phyloP scores from a whole-genome alignment of 2,797 vertebrate species.

The Sebastiscus tertius region DNA sequence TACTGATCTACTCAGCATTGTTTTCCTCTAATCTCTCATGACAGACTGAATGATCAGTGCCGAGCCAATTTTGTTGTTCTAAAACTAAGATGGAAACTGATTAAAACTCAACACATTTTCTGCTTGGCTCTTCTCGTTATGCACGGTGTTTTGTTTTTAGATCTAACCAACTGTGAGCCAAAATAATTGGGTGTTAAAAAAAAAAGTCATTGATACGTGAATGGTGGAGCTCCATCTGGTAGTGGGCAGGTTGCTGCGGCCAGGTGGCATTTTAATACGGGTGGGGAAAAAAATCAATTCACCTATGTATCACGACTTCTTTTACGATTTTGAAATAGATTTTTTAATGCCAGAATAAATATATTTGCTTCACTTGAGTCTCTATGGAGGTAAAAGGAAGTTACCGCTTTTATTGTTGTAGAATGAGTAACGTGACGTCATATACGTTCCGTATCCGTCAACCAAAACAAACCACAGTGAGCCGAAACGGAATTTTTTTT shows the following conservation, averaged over 20 bases:
- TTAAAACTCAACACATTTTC: conserved; percentile 2
- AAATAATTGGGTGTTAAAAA: neutral
- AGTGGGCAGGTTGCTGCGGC: neutral
- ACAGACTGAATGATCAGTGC: neutral
- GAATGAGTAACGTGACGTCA: too few species aligned
- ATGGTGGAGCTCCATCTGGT: conserved; percentile 16
- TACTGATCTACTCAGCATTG: neutral
- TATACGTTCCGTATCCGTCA: too few species aligned
- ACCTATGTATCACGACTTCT: too few species aligned
- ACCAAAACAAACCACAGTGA: too few species aligned
- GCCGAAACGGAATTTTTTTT: accelerated
- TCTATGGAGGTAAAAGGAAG: too few species aligned
- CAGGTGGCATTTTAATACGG: too few species aligned
- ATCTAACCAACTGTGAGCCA: too few species aligned
- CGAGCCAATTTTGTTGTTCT: neutral
- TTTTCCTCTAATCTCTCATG: neutral
- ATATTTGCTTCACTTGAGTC: too few species aligned
- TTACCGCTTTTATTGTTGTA: too few species aligned
- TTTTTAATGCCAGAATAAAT: too few species aligned
- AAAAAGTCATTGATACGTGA: conserved; percentile 1
- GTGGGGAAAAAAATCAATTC: too few species aligned
- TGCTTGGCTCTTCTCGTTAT: neutral
- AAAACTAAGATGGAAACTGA: neutral
- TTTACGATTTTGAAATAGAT: too few species aligned
- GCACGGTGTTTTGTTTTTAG: neutral